phyloP scores from a whole-genome alignment of 2,888 invertebrate genomes.

The Mythimna impura region DNA sequence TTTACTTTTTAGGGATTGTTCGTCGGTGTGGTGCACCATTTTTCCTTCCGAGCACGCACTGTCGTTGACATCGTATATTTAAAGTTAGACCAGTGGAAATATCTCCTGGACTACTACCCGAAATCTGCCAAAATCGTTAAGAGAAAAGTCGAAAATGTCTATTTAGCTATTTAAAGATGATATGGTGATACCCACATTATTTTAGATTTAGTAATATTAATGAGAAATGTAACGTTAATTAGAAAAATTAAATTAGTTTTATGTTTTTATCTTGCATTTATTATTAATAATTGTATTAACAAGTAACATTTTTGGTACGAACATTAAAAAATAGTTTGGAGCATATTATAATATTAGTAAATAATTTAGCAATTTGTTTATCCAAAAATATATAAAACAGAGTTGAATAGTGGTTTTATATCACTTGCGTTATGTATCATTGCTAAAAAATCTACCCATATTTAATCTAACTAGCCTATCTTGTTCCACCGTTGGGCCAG shows the following conservation, averaged over 20 bases:
- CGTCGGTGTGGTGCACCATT: constrained; percentile 88
- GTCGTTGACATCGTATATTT: constrained; percentile 88
- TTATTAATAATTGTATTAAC: constrained; percentile 42
- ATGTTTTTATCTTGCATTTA: constrained; percentile 48
- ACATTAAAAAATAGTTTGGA: constrained; percentile 12
- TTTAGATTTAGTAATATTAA: constrained; percentile 18
- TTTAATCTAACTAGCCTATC: background rate
- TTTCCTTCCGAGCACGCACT: constrained; percentile 89
- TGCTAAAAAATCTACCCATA: constrained; percentile 11
- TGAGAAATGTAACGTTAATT: constrained; percentile 26
- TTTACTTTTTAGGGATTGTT: constrained; percentile 86
- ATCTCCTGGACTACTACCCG: constrained; percentile 86
- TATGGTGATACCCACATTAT: background rate
- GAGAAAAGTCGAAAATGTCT: constrained; percentile 86
- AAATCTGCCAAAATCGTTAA: constrained; percentile 83
- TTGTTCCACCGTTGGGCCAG: no score
- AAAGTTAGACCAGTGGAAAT: constrained; percentile 88
- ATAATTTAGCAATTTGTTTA: constrained; percentile 3
- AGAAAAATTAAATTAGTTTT: constrained; percentile 54
- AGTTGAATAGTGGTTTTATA: background rate
- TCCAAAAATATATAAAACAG: background rate
- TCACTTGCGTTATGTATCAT: background rate
- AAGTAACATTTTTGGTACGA: constrained; percentile 33
- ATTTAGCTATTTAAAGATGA: constrained; percentile 78
- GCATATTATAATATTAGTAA: background rate